Evolutionary conservation across 2,113 vertebrate species (phyloP).

Genomic region (Nothocercus nigrocapillus): DNA sequence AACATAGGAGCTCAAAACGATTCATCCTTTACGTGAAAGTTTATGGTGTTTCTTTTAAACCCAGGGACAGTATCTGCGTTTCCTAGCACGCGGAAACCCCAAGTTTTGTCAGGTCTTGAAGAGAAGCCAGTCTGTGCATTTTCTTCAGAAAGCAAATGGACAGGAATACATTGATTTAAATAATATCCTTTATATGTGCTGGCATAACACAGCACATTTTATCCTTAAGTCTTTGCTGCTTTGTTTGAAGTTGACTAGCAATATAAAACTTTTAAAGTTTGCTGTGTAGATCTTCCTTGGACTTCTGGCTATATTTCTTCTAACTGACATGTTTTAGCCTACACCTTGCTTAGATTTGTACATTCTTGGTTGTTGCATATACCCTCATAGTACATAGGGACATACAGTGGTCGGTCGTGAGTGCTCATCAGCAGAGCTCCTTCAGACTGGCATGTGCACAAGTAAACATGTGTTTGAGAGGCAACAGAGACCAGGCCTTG

Average conservation of each 20-base stretch:
- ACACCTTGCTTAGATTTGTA: constrained; percentile 5
- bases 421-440: background rate
- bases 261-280: background rate
- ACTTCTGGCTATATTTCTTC: constrained; percentile 36
- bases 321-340: constrained; percentile 47
- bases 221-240: constrained; percentile 22
- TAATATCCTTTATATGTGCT: constrained; percentile 37
- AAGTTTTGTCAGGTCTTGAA: constrained; percentile 52
- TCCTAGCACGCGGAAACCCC: constrained; percentile 7
- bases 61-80: background rate
- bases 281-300: background rate
- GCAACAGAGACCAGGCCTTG: constrained; percentile 29
- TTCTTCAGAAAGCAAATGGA: constrained; percentile 64
- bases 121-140: constrained; percentile 38
- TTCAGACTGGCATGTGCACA: background rate
- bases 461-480: constrained; percentile 20
- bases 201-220: constrained; percentile 19
- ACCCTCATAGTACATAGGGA: background rate
- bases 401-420: background rate
- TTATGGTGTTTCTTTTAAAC: constrained; percentile 43
- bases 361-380: background rate
- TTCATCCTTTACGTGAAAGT: constrained; percentile 35
- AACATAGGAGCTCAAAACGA: background rate
- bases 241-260: constrained; percentile 33
- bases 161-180: constrained; percentile 42